A percentile compares a stretch with the other conserved stretches of the same genome.
Conservation (phyloP, 2,888 invertebrate genomes). For the Tipula unca region DNA sequence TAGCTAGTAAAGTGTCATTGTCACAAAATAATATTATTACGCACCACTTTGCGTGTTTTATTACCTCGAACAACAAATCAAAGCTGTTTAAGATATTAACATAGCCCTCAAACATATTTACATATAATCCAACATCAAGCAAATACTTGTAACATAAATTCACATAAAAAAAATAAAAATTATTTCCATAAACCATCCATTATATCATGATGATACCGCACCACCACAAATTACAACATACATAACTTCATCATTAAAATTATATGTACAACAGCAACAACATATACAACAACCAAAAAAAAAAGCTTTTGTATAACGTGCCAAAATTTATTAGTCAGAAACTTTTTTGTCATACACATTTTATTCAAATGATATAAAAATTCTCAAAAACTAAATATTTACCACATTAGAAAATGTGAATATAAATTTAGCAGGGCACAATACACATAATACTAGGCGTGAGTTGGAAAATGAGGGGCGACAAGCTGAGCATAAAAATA, state of each 20-base stretch:
- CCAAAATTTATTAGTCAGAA: background rate
- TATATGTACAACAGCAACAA: background rate
- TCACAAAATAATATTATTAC: background rate
- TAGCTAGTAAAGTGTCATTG: background rate
- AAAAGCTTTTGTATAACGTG: background rate
- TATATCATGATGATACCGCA: background rate
- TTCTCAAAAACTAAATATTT: background rate
- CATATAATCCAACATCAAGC: background rate
- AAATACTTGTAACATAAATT: background rate
- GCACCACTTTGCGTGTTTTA: background rate
- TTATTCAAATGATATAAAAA: background rate
- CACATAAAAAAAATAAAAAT: background rate
- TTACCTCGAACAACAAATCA: background rate
- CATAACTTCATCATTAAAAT: background rate
- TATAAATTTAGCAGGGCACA: too few relatives aligned
- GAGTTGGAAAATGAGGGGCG: background rate
- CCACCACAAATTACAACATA: background rate
- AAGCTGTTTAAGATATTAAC: background rate
- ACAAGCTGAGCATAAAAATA: background rate
- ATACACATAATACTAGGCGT: background rate
- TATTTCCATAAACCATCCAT: background rate
- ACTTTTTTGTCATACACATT: background rate
- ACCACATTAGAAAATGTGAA: background rate
- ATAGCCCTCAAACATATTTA: background rate
- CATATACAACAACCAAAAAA: background rate